A percentile compares a stretch with the other conserved stretches of the same genome.
Conservation (phyloP, 2,113 vertebrate species). For the Psittacara wagleri region DNA sequence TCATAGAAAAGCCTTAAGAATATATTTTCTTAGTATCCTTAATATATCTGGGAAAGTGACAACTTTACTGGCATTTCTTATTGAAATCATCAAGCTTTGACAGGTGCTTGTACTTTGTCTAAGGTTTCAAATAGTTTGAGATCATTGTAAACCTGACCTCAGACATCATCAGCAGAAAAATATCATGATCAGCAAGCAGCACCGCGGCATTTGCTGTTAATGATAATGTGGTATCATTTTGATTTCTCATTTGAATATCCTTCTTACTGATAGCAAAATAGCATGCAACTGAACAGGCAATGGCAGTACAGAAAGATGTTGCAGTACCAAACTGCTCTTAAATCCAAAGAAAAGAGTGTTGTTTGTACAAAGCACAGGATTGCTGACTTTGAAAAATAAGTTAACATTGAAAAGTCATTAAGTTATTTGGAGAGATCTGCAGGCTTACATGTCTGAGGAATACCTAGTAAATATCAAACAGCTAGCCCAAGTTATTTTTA, state of each 20-base stretch:
- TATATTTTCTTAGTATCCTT: neutral
- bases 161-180: neutral
- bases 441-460: neutral
- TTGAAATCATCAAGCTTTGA: neutral
- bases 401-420: neutral
- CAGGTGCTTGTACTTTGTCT: neutral
- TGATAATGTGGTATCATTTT: neutral
- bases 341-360: neutral
- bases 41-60: neutral
- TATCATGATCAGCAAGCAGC: neutral
- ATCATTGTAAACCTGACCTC: neutral
- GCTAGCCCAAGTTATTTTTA: constrained; percentile 1
- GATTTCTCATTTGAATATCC: neutral
- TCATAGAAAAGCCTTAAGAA: neutral
- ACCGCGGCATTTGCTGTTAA: neutral
- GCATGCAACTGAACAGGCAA: fast-evolving
- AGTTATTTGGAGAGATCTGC: neutral
- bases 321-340: neutral
- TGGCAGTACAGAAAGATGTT: neutral
- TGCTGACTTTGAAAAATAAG: neutral
- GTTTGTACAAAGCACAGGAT: neutral
- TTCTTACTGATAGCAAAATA: neutral
- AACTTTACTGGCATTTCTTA: neutral
- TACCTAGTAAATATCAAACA: neutral
- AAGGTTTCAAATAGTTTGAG: neutral